A percentile compares a stretch with the other conserved stretches of the same genome.
These are phyloP conservation scores for Oreochromis mossambicus DNA, from an alignment of 2,797 vertebrate species.

Conservation along the genomic window DNA sequence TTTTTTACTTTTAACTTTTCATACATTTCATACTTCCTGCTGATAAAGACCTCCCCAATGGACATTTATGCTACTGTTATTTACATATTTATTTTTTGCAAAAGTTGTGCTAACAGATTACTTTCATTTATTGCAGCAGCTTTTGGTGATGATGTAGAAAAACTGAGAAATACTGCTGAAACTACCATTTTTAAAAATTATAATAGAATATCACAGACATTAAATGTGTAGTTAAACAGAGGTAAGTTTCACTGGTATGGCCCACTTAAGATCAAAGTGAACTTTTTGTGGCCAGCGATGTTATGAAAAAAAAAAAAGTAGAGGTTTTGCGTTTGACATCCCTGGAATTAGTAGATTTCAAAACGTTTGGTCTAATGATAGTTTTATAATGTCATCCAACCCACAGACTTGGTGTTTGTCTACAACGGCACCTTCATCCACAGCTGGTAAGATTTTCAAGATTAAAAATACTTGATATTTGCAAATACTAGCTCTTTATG, in stretches of 20 bases:
- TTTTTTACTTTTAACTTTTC: not conserved
- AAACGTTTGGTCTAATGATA: not conserved
- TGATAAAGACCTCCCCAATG: not conserved
- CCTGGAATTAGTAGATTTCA: no score
- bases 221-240: not conserved
- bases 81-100: not conserved
- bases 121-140: not conserved
- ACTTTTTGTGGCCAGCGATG: not conserved
- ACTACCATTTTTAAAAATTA: not conserved
- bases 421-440: not conserved
- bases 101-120: not conserved
- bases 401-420: not conserved
- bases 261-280: not conserved
- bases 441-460: not conserved
- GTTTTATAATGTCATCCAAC: not conserved
- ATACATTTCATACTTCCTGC: not conserved
- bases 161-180: not conserved
- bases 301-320: no score
- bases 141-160: not conserved
- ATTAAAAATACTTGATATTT: not conserved
- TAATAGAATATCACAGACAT: not conserved
- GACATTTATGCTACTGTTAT: not conserved
- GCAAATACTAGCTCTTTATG: not conserved
- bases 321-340: no score
- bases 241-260: not conserved